Percentiles rank a stretch among this genome's conserved stretches.
Evolutionary conservation across 2,797 vertebrate species (phyloP).

Genomic region (Sorex maritimensis): DNA sequence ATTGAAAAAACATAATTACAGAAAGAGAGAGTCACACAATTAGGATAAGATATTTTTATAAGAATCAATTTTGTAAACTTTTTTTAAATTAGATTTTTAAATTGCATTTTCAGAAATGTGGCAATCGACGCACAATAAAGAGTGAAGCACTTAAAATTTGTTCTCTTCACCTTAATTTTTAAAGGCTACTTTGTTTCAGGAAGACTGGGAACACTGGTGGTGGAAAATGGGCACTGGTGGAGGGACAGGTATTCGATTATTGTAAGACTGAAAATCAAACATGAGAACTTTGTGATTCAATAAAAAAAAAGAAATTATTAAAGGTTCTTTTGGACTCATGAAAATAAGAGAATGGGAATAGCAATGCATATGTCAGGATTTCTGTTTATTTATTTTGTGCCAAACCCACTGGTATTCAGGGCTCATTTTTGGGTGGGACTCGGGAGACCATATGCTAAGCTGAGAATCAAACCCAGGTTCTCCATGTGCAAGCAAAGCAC

Average conservation of each 20-base stretch:
- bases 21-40: background rate
- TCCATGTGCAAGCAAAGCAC: no score
- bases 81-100: slow-evolving; percentile 21
- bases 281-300: no score
- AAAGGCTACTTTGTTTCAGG: slow-evolving; percentile 20
- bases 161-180: background rate
- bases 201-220: background rate
- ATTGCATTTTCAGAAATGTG: slow-evolving; percentile 34
- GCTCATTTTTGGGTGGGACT: no score
- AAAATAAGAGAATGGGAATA: background rate
- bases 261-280: no score
- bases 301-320: background rate
- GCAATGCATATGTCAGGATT: background rate
- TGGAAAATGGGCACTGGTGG: no score
- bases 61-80: background rate
- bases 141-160: slow-evolving; percentile 26
- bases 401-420: no score
- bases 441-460: no score
- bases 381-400: background rate
- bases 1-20: background rate
- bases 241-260: no score
- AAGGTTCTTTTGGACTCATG: slow-evolving; percentile 19
- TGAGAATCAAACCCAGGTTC: background rate
- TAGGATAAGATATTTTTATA: slow-evolving; percentile 42
- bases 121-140: background rate